Evolutionary conservation across 2,113 vertebrate genomes (phyloP).

Genomic region (Archilochus colubris): DNA sequence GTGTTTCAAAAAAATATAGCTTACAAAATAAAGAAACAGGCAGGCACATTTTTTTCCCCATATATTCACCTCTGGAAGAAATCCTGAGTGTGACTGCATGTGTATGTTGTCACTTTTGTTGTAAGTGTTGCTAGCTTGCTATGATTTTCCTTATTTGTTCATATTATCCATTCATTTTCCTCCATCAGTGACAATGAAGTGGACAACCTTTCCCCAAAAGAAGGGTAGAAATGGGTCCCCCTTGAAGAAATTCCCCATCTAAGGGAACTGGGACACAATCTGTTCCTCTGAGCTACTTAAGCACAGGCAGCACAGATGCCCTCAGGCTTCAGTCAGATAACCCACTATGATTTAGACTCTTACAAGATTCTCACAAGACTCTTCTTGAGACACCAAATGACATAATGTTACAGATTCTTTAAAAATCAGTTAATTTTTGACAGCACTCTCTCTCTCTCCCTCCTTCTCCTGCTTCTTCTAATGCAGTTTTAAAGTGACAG

Average conservation of each 20-base stretch:
- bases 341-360: background rate
- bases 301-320: background rate
- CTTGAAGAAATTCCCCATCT: background rate
- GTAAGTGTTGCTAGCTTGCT: background rate
- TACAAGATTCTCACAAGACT: background rate
- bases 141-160: background rate
- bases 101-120: background rate
- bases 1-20: background rate
- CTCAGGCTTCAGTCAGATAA: background rate
- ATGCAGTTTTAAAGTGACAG: background rate
- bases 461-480: background rate
- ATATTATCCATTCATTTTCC: background rate
- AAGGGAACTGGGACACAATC: background rate
- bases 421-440: background rate
- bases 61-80: background rate
- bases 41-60: background rate
- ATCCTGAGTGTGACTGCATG: background rate
- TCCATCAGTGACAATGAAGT: background rate
- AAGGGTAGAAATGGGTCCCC: background rate
- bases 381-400: background rate
- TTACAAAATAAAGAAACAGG: background rate
- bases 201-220: background rate
- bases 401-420: background rate
- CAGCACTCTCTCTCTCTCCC: background rate
- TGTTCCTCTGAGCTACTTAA: background rate